Base-by-base conservation (phyloP, 2,888 invertebrate species). In the Watsonalla cultraria region DNA sequence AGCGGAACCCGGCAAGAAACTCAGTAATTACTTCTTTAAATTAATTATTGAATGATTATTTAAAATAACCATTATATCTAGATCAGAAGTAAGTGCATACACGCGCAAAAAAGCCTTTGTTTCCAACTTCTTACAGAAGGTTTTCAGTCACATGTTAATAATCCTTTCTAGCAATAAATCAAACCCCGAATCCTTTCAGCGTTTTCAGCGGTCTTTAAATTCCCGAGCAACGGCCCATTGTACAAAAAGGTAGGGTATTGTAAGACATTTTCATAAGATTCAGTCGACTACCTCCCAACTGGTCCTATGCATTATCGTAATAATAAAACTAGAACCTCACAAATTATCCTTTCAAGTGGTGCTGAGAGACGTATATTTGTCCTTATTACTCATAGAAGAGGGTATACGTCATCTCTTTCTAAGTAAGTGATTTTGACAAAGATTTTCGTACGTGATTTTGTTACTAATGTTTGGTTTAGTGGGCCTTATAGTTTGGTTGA, bases 251-350 rank as follows among this genome's bases (percentile, higher is more conserved):
- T 15, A 51, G 15, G 37, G 37, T 5, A 11, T 33, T 35, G 46
- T 51, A 37, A 46, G 51, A 34, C 11, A 46, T 53, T 53, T 53
- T 53, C 53, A 53, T 53, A 50, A 53, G 49, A 46, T 46, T 58
- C 64, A 70, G 67, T 73, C 65, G 60, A 68, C 60, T 66, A 69
- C 62, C 56, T 65, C 66, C 74, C 74, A 74, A 79, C 74, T 78
- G 79, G 71, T 76, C 65, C 55, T 77, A 72, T 66, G 78, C 78
- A 83, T 84, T 81, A 84, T 78, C 78, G 78, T 85, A 81, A 84
- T 83, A 84, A 80, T 83, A 84, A 85, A 80, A 81, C 74, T 77
- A 63, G 60, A 62, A 81, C 82, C 85, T 84, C 66, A 68, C 71
- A 74, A 75, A 77, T 73, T 72, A 68, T 76, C 64, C 64, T 61